Conservation (phyloP, 2,113 vertebrate species). For the Dasyurus viverrinus region DNA sequence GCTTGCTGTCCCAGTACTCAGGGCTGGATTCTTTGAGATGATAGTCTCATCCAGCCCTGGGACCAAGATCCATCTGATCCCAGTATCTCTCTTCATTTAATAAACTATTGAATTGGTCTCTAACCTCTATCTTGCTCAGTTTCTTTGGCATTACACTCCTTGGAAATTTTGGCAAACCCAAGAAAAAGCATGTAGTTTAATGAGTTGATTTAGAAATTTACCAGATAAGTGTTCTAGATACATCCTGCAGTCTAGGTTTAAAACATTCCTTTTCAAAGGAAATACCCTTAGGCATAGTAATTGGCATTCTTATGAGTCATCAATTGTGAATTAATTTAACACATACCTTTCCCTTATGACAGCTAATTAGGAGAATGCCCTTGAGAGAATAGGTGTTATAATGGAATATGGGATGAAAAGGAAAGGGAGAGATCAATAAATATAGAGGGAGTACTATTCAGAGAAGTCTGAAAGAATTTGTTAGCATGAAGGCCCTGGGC, state of each 20-base stretch:
- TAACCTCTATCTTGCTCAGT: too few species aligned
- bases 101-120: too few species aligned
- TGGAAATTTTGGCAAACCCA: not conserved
- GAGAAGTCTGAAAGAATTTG: not conserved
- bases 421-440: not conserved
- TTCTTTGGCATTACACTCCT: too few species aligned
- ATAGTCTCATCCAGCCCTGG: too few species aligned
- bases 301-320: not conserved
- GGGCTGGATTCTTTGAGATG: too few species aligned
- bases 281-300: not conserved
- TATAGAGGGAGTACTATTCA: not conserved
- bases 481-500: not conserved
- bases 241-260: not conserved
- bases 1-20: too few species aligned
- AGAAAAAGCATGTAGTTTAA: not conserved
- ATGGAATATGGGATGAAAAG: not conserved
- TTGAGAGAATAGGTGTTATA: not conserved
- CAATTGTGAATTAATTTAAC: not conserved
- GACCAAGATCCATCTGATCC: too few species aligned
- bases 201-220: not conserved
- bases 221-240: not conserved
- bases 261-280: not conserved
- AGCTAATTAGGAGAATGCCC: not conserved
- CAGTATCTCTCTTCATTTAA: too few species aligned
- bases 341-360: not conserved